These are phyloP conservation scores for Whitmania pigra DNA, from an alignment of 1,140 invertebrate genomes.

Conservation along the genomic window DNA sequence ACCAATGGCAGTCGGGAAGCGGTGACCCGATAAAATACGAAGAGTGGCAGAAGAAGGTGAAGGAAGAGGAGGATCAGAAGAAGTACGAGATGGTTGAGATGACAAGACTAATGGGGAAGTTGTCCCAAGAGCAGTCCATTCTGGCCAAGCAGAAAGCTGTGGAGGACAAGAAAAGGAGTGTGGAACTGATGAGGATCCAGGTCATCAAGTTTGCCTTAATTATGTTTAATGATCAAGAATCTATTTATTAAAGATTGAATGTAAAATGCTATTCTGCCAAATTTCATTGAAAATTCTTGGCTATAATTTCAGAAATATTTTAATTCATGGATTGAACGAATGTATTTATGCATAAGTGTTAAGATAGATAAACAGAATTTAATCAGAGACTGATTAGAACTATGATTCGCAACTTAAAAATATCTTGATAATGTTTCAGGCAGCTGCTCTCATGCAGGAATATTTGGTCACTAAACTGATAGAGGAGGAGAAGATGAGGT, in stretches of 20 bases:
- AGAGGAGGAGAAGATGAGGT: constrained; percentile 11
- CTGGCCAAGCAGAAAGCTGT: not conserved
- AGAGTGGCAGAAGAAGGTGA: not conserved
- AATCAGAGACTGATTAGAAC: no score
- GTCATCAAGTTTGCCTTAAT: not conserved
- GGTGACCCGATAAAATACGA: not conserved
- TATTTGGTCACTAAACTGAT: not conserved
- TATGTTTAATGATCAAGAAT: no score
- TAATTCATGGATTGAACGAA: no score
- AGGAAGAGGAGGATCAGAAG: constrained; percentile 1
- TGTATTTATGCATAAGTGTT: no score
- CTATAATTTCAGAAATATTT: no score
- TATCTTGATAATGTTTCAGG: not conserved
- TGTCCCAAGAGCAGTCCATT: not conserved
- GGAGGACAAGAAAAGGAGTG: not conserved
- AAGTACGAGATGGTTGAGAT: not conserved
- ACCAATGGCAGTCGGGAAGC: not conserved
- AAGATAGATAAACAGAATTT: no score
- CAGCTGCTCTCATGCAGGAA: constrained; percentile 6
- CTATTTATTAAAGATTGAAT: no score
- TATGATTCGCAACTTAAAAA: not conserved
- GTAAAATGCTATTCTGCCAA: no score
- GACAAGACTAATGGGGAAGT: not conserved
- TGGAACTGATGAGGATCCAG: not conserved
- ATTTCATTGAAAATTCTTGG: no score